Percentiles rank a stretch among this genome's conserved stretches.
Evolutionary conservation across 2,797 vertebrate genomes (phyloP).

Genomic region (Melanotaenia nigrans): DNA sequence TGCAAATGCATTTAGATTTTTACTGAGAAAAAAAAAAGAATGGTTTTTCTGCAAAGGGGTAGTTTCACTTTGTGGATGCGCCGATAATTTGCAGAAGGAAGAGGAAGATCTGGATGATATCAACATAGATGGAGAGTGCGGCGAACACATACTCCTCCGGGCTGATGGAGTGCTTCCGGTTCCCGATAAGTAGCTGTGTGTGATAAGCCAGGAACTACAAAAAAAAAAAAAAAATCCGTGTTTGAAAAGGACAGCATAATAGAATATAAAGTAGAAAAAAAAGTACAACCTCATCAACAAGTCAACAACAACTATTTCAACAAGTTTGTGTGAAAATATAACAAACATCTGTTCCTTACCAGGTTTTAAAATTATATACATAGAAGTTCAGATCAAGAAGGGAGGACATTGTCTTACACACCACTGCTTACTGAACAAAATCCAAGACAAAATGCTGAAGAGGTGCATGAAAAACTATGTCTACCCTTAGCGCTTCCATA

Average conservation of each 20-base stretch:
- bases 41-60: neutral
- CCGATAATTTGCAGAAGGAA: constrained; percentile 93
- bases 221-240: constrained; percentile 23
- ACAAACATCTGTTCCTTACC: too few relatives aligned
- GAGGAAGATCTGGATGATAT: constrained; percentile 95
- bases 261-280: neutral
- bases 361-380: neutral
- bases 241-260: neutral
- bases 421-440: neutral
- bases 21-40: neutral
- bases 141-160: constrained; percentile 94
- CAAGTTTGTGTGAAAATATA: neutral
- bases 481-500: neutral
- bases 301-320: too few relatives aligned
- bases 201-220: constrained; percentile 94
- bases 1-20: constrained; percentile 28
- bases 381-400: neutral
- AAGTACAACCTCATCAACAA: neutral
- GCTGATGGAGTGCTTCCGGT: constrained; percentile 91
- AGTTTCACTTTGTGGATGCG: constrained; percentile 64
- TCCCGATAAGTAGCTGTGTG: constrained; percentile 95
- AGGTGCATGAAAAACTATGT: neutral
- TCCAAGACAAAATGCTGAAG: neutral
- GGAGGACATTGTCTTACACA: neutral
- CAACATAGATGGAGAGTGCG: constrained; percentile 92